Base-by-base conservation (phyloP, 2,113 vertebrate genomes). In the Lophius piscatorius region DNA sequence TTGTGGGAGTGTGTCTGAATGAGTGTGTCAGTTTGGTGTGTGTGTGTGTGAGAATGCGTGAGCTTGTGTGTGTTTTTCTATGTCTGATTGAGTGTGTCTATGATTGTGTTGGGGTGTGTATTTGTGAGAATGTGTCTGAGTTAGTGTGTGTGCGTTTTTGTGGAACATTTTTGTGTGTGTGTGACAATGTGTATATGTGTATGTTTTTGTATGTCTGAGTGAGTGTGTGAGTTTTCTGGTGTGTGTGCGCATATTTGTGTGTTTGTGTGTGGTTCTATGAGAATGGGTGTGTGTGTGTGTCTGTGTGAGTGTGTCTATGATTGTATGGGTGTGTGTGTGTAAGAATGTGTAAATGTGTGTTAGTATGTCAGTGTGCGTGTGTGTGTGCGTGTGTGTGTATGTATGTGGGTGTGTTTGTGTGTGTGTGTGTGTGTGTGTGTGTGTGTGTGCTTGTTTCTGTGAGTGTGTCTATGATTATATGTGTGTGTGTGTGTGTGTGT, bases 111-210 rank as follows among this genome's bases (percentile, higher is more conserved):
- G n/a, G n/a, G n/a, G 36, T 65, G 31, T 28, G 63, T 57, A 40
- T 35, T 67, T 49, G 24, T 34, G 45, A 33, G 56, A n/a, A 17
- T 61, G 35, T 36, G 21, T 31, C 10, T 45, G 38, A 24, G 36
- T 62, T 39, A 51, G 61, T 56, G 40, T 40, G 46, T 40, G 51
- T 54, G 38, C 17, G 47, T 48, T 46, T 45, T 16, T 40, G 69
- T 61, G 49, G n/a, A n/a, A n/a, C n/a, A n/a, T n/a, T n/a, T 14
- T 13, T n/a, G 23, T n/a, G 42, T 26, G 22, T 14, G 23, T 26
- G 11, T 26, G 42, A 9, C 10, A 12, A 20, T n/a, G 10, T 23
- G 41, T 59, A 8, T 35, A n/a, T 39, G 61, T 47, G 42, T 54
- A 16, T n/a, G 36, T 38, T 50, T 13, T 34, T 65, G 31, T 28